Evolutionary conservation across 2,888 invertebrate species (phyloP).

Genomic region (Andrena bicolor): DNA sequence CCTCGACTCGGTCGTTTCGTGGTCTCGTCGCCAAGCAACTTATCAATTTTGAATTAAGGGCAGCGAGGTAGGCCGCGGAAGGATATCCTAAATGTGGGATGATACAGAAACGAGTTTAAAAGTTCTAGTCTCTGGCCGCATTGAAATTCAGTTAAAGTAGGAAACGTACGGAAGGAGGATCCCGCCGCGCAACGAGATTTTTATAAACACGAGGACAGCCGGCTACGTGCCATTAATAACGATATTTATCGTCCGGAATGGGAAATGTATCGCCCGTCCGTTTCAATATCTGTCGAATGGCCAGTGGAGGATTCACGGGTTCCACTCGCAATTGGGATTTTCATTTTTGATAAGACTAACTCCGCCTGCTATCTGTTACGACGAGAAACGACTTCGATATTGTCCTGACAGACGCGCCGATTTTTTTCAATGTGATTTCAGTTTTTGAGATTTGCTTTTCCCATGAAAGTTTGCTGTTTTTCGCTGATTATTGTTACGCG

Average conservation of each 20-base stretch:
- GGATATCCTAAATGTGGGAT: slow-evolving; percentile 54
- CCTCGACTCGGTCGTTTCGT: not conserved
- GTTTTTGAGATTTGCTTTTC: no score
- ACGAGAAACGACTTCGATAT: not conserved
- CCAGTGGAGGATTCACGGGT: slow-evolving; percentile 29
- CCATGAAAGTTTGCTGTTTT: no score
- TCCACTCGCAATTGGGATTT: slow-evolving; percentile 50
- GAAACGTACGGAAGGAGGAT: slow-evolving; percentile 32
- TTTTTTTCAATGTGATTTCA: no score
- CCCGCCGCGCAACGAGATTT: slow-evolving; percentile 32
- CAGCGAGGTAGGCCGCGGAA: slow-evolving; percentile 21
- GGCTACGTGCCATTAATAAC: slow-evolving; percentile 40
- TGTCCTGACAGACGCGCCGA: not conserved
- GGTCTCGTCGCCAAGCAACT: slow-evolving; percentile 34
- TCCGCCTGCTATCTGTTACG: not conserved
- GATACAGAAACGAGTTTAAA: slow-evolving; percentile 57
- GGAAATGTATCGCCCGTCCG: slow-evolving; percentile 35
- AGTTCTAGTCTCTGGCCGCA: slow-evolving; percentile 37
- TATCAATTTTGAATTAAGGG: slow-evolving; percentile 64
- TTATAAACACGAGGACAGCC: slow-evolving; percentile 33
- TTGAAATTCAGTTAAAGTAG: slow-evolving; percentile 60
- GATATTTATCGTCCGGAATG: slow-evolving; percentile 38
- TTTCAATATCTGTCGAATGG: slow-evolving; percentile 6
- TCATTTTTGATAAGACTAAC: slow-evolving; percentile 56
- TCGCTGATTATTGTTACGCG: no score